Evolutionary conservation across 2,113 vertebrate species (phyloP).

Genomic region (Corythoichthys haematopterus): DNA sequence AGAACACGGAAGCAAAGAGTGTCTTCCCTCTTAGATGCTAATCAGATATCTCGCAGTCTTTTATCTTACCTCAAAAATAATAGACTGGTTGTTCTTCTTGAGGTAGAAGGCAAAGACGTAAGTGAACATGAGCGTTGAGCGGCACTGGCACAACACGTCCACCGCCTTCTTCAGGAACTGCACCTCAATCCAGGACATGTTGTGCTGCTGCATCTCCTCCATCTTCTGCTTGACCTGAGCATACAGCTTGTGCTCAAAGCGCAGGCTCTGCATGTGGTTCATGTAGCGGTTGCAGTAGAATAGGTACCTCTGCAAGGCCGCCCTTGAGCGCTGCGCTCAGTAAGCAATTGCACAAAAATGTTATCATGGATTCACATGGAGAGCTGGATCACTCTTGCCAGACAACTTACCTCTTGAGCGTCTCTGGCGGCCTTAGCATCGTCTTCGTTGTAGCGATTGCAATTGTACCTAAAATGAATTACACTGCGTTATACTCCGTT

Average conservation of each 20-base stretch:
- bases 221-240: conserved; percentile 99
- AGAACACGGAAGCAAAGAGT: not conserved
- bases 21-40: not conserved
- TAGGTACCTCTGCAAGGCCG: conserved; percentile 97
- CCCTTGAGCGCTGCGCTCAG: conserved; percentile 84
- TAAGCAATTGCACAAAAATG: not conserved
- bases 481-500: not conserved
- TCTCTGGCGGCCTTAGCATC: conserved; percentile 98
- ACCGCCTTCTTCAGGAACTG: conserved; percentile 99
- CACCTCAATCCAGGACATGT: conserved; percentile 99
- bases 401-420: conserved; percentile 86
- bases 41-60: not conserved
- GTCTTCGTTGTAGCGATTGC: conserved; percentile 99
- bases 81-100: conserved; percentile 99
- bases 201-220: conserved; percentile 99
- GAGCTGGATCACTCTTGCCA: not conserved
- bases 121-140: conserved; percentile 99
- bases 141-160: conserved; percentile 98
- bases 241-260: conserved; percentile 99
- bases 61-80: conserved; percentile 93
- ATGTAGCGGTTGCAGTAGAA: conserved; percentile 99
- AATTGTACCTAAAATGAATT: conserved; percentile 87
- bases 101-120: conserved; percentile 99
- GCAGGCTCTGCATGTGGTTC: conserved; percentile 99
- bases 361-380: not conserved